Percentiles rank a stretch among this genome's conserved stretches.
phyloP scores from a whole-genome alignment of 2,113 vertebrate genomes.

The Saccopteryx leptura region DNA sequence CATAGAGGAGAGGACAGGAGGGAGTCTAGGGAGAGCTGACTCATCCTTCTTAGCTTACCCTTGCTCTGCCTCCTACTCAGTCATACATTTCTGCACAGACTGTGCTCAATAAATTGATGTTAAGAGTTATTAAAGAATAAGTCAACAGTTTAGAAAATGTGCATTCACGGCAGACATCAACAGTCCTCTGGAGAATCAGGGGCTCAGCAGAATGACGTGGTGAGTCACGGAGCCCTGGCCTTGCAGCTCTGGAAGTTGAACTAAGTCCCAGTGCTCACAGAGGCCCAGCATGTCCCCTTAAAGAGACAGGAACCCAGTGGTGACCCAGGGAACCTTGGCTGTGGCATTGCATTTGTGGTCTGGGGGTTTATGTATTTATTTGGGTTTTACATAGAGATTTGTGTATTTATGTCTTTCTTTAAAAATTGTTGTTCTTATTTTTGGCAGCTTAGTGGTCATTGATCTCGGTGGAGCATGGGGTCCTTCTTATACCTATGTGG shows the following conservation, averaged over 20 bases:
- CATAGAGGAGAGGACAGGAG: neutral
- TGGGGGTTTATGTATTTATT: neutral
- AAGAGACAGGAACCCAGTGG: neutral
- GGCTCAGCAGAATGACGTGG: neutral
- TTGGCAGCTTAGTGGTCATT: neutral
- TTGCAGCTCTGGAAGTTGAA: neutral
- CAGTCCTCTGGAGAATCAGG: neutral
- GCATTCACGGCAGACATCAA: neutral
- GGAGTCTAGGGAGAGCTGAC: slow-evolving; percentile 11
- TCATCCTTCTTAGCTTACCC: neutral
- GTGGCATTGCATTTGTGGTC: neutral
- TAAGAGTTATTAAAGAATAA: slow-evolving; percentile 68
- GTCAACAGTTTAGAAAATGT: slow-evolving; percentile 37
- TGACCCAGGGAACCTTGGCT: neutral
- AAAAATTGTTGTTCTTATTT: slow-evolving; percentile 14
- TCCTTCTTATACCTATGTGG: neutral
- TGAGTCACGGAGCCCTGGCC: neutral
- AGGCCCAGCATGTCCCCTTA: fast-evolving
- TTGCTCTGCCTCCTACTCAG: slow-evolving; percentile 49
- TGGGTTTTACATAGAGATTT: neutral
- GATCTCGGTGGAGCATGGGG: neutral
- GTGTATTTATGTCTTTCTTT: neutral
- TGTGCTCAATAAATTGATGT: slow-evolving; percentile 54
- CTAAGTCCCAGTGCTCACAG: neutral
- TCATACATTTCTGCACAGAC: slow-evolving; percentile 50